Base-by-base conservation (phyloP, 2,113 vertebrate species). In the Rhineura floridana region DNA sequence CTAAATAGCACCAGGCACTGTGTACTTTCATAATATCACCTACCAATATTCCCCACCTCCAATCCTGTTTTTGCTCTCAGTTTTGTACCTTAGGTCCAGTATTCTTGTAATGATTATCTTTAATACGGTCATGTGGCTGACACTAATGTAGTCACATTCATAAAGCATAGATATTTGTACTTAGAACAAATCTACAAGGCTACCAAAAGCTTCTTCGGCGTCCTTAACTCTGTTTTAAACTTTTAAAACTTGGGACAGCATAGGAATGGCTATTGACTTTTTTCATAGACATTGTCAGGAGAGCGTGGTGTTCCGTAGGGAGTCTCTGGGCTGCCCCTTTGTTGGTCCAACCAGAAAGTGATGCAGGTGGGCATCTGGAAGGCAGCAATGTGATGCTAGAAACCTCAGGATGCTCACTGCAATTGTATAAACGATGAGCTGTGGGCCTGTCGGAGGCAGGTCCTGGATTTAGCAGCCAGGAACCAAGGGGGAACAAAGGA, bases 1-100 rank as follows among this genome's bases (percentile, higher is more conserved):
- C 21, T 65, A 63, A 30, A 39, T 30, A 82, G 28, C 13, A 33
- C 15, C 3, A 30, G 44, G 50, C 44, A 86, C n/a, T 65, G n/a
- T 42, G 77, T 69, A 62, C 91, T 90, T 30, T 89, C 63, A 79
- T 76, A 89, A 44, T 11, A 28, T 33, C 0, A 1, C 87, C 44
- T 78, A 78, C 77, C 10, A 11, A n/a, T 70, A 70, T n/a, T 3
- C 28, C 33, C 67, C 6, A 69, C 67, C 30, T 8, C 33, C 1
- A 7, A 33, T 9, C 8, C 67, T n/a, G 30, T n/a, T n/a, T 69
- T n/a, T 69, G 28, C 11, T 77, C 28, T 15, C 67, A 44, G 36
- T 44, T 70, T 70, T 70, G 21, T 70, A 48, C 44, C 15, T 48
- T 77, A 48, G 25, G 3, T 77, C 6, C 44, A 77, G 25, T 48